These are phyloP conservation scores for Onthophagus sagittarius DNA, from an alignment of 2,888 invertebrate species.

Conservation along the genomic window DNA sequence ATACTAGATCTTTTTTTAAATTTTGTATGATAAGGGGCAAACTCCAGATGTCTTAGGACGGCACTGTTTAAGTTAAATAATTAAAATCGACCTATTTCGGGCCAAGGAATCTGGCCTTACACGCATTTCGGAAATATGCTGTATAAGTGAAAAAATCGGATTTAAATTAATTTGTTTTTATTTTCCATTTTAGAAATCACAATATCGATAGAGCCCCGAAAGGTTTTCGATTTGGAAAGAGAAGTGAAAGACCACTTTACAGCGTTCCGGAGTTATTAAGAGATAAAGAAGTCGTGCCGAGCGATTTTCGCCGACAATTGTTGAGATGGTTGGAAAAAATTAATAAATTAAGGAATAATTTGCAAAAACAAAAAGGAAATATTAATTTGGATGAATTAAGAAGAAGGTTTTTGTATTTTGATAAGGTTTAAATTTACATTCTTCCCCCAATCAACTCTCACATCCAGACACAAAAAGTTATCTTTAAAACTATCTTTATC, in stretches of 20 bases:
- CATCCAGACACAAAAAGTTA: too few species aligned
- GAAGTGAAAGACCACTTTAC: conserved; percentile 43
- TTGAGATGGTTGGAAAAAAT: conserved; percentile 50
- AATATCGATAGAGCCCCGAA: conserved; percentile 50
- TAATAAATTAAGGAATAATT: conserved; percentile 47
- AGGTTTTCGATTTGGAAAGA: conserved; percentile 51
- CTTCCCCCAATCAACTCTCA: too few species aligned
- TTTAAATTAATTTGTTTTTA: not conserved
- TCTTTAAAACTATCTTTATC: too few species aligned
- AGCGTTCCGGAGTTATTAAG: conserved; percentile 49
- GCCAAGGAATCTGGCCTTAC: too few species aligned
- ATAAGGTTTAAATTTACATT: conserved; percentile 38
- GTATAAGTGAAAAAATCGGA: too few species aligned
- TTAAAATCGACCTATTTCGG: too few species aligned
- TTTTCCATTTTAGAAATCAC: conserved; percentile 42
- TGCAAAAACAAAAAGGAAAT: conserved; percentile 36
- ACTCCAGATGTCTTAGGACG: too few species aligned
- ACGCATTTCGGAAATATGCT: too few species aligned
- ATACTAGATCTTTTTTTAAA: too few species aligned
- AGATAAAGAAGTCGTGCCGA: conserved; percentile 34
- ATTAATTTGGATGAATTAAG: conserved; percentile 35
- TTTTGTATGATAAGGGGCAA: too few species aligned
- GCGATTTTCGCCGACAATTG: conserved; percentile 45
- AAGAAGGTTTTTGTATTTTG: conserved; percentile 36
- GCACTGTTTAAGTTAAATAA: too few species aligned